Conservation (phyloP, 2,797 vertebrate species). For the Myoxocephalus aenaeus region DNA sequence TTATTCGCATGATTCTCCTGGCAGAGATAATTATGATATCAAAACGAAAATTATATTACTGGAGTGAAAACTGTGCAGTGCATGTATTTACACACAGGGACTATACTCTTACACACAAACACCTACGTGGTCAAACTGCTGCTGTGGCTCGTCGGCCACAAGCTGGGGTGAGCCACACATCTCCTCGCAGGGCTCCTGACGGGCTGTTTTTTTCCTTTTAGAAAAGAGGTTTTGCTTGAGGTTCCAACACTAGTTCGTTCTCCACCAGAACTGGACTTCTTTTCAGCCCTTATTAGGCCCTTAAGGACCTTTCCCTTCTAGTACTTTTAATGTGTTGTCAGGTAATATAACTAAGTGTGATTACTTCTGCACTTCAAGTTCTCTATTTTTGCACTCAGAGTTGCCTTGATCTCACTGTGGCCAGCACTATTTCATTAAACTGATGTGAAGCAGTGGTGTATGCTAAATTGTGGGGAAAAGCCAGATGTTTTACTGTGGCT, state of each 20-base stretch:
- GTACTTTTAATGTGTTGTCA: slow-evolving; percentile 23
- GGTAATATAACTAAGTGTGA: slow-evolving; percentile 18
- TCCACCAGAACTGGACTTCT: slow-evolving; percentile 28
- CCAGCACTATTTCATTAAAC: slow-evolving; percentile 33
- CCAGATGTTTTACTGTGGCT: slow-evolving; percentile 8
- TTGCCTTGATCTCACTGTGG: slow-evolving; percentile 34
- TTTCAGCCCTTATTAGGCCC: slow-evolving; percentile 22
- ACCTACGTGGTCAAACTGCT: not conserved
- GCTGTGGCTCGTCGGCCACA: not conserved
- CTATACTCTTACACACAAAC: not conserved
- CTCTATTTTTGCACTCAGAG: slow-evolving; percentile 13
- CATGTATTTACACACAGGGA: not conserved
- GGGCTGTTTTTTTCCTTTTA: not conserved
- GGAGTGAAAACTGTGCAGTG: not conserved
- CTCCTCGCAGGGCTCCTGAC: slow-evolving; percentile 8
- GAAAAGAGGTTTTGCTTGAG: not conserved
- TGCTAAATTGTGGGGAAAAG: not conserved
- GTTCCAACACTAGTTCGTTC: slow-evolving; percentile 7
- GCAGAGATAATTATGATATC: not conserved
- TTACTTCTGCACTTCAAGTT: slow-evolving; percentile 28
- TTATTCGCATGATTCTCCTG: not conserved
- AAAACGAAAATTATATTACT: not conserved
- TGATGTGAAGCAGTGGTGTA: slow-evolving; percentile 30
- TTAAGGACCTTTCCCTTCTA: not conserved
- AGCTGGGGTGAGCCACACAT: not conserved